Evolutionary conservation across 53 echinoderm and acorn worm species (phyloP).

Genomic region (Hippasteria phrygiana): DNA sequence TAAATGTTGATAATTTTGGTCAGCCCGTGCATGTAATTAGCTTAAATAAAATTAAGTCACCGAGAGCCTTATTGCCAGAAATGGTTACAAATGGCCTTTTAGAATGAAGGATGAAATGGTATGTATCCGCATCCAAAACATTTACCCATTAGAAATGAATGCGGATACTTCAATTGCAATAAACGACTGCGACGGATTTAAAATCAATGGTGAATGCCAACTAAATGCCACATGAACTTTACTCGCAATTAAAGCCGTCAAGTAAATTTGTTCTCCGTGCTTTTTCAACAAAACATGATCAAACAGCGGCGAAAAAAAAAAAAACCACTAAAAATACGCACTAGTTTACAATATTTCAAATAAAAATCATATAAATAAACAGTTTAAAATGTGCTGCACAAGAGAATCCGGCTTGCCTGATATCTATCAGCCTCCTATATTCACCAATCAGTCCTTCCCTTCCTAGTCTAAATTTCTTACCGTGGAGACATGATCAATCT

Average conservation of each 20-base stretch:
- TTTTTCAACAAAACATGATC: not conserved
- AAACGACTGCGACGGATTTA: no score
- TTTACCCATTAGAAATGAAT: not conserved
- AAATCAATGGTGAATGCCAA: no score
- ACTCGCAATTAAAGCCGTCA: no score
- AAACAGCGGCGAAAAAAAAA: not conserved
- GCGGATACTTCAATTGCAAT: not conserved
- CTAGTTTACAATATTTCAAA: not conserved
- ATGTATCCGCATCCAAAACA: no score
- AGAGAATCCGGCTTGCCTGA: not conserved
- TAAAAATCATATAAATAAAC: not conserved
- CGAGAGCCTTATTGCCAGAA: no score
- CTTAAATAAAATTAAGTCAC: no score
- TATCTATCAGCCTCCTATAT: conserved; percentile 4
- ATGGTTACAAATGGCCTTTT: no score
- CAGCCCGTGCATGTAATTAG: no score
- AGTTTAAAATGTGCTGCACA: conserved; percentile 34
- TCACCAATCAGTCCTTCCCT: not conserved
- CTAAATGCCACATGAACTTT: no score
- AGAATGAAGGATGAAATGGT: no score
- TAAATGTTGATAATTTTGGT: no score
- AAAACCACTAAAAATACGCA: not conserved
- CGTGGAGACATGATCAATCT: conserved; percentile 35
- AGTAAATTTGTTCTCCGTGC: not conserved
- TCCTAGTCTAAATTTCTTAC: not conserved